These are phyloP conservation scores for Delphinus delphis DNA, from an alignment of 2,113 vertebrate species.

Conservation along the genomic window DNA sequence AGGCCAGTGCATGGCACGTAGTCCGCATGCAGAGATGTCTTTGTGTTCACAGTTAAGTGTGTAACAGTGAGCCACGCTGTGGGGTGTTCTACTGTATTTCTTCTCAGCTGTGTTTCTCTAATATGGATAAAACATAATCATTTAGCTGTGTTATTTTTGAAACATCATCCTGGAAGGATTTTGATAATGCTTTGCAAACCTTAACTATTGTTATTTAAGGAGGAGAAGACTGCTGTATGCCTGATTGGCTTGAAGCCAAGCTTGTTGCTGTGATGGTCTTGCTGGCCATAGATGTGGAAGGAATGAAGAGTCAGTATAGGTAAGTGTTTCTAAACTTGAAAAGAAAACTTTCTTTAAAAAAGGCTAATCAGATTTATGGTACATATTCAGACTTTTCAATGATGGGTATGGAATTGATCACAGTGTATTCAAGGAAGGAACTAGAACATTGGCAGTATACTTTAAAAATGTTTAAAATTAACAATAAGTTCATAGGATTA, in stretches of 20 bases:
- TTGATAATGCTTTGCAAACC: slow-evolving; percentile 60
- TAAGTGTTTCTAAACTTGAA: slow-evolving; percentile 63
- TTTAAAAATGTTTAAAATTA: not conserved
- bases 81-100: not conserved
- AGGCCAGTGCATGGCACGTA: not conserved
- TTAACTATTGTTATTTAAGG: slow-evolving; percentile 71
- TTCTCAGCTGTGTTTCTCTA: not conserved
- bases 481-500: not conserved
- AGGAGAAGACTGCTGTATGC: slow-evolving; percentile 86
- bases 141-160: not conserved
- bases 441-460: too few species aligned
- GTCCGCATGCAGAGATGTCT: not conserved
- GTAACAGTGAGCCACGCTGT: rapidly evolving
- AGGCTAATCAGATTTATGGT: not conserved
- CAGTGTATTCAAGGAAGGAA: not conserved
- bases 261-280: slow-evolving; percentile 89
- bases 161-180: not conserved
- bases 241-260: slow-evolving; percentile 90
- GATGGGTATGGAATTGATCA: not conserved
- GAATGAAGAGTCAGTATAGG: slow-evolving; percentile 74
- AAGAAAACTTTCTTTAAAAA: not conserved
- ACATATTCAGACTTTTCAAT: not conserved
- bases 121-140: not conserved
- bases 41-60: not conserved
- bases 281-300: slow-evolving; percentile 87